Base-by-base conservation (phyloP, 2,888 invertebrate genomes). In the Sarcophaga rosellei region DNA sequence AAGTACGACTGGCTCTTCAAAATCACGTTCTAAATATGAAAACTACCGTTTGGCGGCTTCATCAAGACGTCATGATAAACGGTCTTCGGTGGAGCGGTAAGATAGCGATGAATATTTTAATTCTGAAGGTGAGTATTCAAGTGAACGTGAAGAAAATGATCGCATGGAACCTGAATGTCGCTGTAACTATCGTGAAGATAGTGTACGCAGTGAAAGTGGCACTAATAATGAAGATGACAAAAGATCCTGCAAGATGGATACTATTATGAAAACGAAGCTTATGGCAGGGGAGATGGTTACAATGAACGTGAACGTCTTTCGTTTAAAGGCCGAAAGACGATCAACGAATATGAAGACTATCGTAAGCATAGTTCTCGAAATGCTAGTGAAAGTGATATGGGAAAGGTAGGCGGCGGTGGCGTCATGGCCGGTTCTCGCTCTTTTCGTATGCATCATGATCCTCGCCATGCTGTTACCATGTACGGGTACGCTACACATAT, bases 31-130 rank as follows among this genome's bases (percentile, higher is more conserved):
- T 20, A 84, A 81, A 78, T 86, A 81, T 78, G 86, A 84, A 35
- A 77, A 61, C 45, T 81, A 86, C 65, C 81, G 86, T 25, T 78
- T 88, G 17, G 20, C 20, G 4, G 81, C 66, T 8, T 87, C 69
- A 78, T 63, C 85, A 78, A 84, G 88, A 20, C 87, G 87, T 1
- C 87, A 84, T n/a, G 89, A 89, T 35, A 89, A 89, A 74, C 89
- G 87, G 35, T 81, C 88, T 20, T 80, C 88, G 4, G 86, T 88
- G 3, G 92, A 92, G 61, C 92, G 93, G 4, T 93, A 87, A 91
- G 89, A 95, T 88, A 94, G 95, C 0, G 95, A 96, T 77, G 96
- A 95, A 89, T 95, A 95, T 4, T 95, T 95, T n/a, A n/a, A n/a
- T n/a, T n/a, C n/a, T n/a, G n/a, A n/a, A n/a, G n/a, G n/a, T n/a